These are phyloP conservation scores for Holacanthella duospinosa DNA, from an alignment of 2,888 invertebrate genomes.

Conservation along the genomic window DNA sequence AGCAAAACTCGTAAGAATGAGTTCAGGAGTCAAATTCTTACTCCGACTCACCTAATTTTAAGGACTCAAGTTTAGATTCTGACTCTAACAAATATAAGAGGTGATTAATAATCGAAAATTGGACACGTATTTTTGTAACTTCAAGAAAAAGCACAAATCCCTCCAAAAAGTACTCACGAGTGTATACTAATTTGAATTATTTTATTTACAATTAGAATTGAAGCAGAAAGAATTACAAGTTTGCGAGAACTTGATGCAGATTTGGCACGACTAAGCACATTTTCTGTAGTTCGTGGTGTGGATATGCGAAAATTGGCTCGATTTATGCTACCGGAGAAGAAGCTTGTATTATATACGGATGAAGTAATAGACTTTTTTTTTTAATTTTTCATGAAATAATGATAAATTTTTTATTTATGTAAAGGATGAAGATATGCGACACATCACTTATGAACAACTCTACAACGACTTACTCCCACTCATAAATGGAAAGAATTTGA, in stretches of 20 bases:
- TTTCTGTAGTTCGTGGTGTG: constrained; percentile 33
- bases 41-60: too few species aligned
- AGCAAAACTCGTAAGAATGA: too few species aligned
- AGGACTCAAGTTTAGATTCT: too few species aligned
- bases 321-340: constrained; percentile 33
- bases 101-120: too few species aligned
- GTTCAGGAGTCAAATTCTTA: too few species aligned
- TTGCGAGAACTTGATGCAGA: constrained; percentile 36
- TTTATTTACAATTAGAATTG: constrained; percentile 22
- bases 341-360: constrained; percentile 8
- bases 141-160: too few species aligned
- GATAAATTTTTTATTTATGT: neutral
- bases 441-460: neutral
- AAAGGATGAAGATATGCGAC: neutral
- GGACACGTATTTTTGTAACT: too few species aligned
- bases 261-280: constrained; percentile 30
- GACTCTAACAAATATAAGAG: too few species aligned
- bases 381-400: neutral
- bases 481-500: neutral
- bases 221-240: constrained; percentile 34
- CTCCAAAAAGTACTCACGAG: too few species aligned
- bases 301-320: constrained; percentile 29
- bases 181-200: too few species aligned
- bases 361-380: neutral
- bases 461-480: neutral